Evolutionary conservation across 1,140 invertebrate genomes (phyloP).

Genomic region (Hypsibius dujardini): DNA sequence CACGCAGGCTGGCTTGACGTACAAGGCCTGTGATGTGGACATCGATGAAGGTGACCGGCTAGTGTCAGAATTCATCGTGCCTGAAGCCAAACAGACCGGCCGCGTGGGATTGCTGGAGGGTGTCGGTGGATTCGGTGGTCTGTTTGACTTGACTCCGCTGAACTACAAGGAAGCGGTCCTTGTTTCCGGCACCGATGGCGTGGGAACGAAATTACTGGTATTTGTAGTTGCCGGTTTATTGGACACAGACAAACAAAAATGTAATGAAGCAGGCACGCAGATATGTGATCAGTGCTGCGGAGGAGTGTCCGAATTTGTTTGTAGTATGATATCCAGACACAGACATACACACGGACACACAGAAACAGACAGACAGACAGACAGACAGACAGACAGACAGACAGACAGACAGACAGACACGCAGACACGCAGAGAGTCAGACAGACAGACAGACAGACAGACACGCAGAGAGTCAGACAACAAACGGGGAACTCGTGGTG

Average conservation of each 20-base stretch:
- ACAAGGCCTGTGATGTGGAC: constrained; percentile 77
- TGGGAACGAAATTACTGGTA: constrained; percentile 85
- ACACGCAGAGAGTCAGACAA: too few relatives aligned
- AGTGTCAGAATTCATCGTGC: constrained; percentile 57
- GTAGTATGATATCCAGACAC: too few relatives aligned
- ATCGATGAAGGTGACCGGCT: constrained; percentile 73
- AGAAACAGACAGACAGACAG: too few relatives aligned
- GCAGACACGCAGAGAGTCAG: too few relatives aligned
- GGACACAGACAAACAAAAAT: too few relatives aligned
- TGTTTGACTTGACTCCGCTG: constrained; percentile 58
- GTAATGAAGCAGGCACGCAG: too few relatives aligned
- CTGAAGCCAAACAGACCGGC: constrained; percentile 40
- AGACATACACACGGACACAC: too few relatives aligned
- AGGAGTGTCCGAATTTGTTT: too few relatives aligned
- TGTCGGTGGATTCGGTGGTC: constrained; percentile 77
- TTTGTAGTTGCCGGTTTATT: constrained; percentile 18
- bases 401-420: too few relatives aligned
- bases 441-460: too few relatives aligned
- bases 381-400: too few relatives aligned
- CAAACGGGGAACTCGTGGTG: neutral
- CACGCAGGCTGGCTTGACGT: constrained; percentile 49
- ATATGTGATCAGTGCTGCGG: too few relatives aligned
- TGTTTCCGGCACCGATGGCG: constrained; percentile 85
- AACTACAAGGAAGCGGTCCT: constrained; percentile 59
- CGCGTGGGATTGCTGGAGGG: constrained; percentile 50